Evolutionary conservation across 2,888 invertebrate species (phyloP), one percentile per base, ranked within the genome.

Genomic region (Chrysina gloriosa): DNA sequence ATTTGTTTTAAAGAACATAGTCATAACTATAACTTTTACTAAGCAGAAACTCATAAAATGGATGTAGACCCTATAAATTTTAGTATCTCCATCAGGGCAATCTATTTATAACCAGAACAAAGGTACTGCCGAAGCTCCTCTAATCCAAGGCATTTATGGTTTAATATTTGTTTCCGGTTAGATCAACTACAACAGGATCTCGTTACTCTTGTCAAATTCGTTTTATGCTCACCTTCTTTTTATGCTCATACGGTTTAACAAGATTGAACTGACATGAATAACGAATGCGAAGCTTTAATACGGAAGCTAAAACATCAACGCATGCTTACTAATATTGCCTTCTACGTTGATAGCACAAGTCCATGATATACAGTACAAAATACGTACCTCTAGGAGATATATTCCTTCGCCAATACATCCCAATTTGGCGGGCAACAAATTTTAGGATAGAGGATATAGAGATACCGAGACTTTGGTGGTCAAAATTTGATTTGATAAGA

Each of bases 351-450:
- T n/a, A n/a, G n/a, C n/a, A n/a, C n/a, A 1, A 34, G 34, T 34
- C 11, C 5, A 29, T 29, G 4, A 29, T 29, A 29, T 29, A 3
- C 4, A 34, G 9, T 34, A n/a, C n/a, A n/a, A 34, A 7, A 14
- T 50, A 50, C 50, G 14, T 50, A 29, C 29, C 50, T 19, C 50
- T 29, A 3, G 50, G 50, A 50, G 16, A 50, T 50, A 50, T 29
- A 29, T n/a, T 27, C 11, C 29, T 50, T 50, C 50, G 27, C 50
- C 50, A 50, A 50, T 50, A 50, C 50, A 50, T 50, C 50, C 5
- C 19, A 21, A 9, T 45, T 2, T 9, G 3, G 21, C 19, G n/a
- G 9, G 21, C 6, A 6, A 21, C 14, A 45, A 45, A 45, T 21
- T 21, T 45, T 21, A 7, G 21, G 7, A 21, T 14, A 42, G 4